Evolutionary conservation across 2,888 invertebrate genomes (phyloP).

Genomic region (Hydrotaea diabolus): DNA sequence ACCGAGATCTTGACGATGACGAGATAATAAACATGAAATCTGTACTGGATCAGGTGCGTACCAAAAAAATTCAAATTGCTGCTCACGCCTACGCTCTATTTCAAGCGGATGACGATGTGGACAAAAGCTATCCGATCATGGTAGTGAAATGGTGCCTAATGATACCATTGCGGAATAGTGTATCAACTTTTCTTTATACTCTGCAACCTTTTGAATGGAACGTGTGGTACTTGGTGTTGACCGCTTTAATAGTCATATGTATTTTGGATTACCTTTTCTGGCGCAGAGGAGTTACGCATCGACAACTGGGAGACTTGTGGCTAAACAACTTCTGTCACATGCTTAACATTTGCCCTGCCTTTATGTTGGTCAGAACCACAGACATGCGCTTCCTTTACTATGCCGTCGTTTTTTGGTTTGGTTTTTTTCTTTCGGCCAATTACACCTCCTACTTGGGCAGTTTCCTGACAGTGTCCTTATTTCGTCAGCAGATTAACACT

Average conservation of each 20-base stretch:
- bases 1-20: slow-evolving; percentile 38
- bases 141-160: slow-evolving; percentile 76
- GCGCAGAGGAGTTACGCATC: not conserved
- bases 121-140: slow-evolving; percentile 74
- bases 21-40: slow-evolving; percentile 73
- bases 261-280: not conserved
- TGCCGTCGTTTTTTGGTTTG: slow-evolving; percentile 71
- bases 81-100: slow-evolving; percentile 74
- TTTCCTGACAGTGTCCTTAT: slow-evolving; percentile 74
- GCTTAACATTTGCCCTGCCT: slow-evolving; percentile 69
- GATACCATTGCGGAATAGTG: slow-evolving; percentile 72
- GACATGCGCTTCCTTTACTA: slow-evolving; percentile 69
- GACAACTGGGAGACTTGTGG: not conserved
- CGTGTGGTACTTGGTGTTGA: slow-evolving; percentile 71
- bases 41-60: slow-evolving; percentile 71
- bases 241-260: slow-evolving; percentile 58
- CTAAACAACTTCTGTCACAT: slow-evolving; percentile 71
- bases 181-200: slow-evolving; percentile 54
- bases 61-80: slow-evolving; percentile 68
- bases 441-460: slow-evolving; percentile 76
- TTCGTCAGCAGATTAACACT: slow-evolving; percentile 74
- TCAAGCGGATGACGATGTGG: slow-evolving; percentile 70
- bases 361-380: not conserved
- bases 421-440: slow-evolving; percentile 72
- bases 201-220: slow-evolving; percentile 72